These are phyloP conservation scores for Amphiprion ocellaris DNA, from an alignment of 2,113 vertebrate genomes.

Conservation along the genomic window DNA sequence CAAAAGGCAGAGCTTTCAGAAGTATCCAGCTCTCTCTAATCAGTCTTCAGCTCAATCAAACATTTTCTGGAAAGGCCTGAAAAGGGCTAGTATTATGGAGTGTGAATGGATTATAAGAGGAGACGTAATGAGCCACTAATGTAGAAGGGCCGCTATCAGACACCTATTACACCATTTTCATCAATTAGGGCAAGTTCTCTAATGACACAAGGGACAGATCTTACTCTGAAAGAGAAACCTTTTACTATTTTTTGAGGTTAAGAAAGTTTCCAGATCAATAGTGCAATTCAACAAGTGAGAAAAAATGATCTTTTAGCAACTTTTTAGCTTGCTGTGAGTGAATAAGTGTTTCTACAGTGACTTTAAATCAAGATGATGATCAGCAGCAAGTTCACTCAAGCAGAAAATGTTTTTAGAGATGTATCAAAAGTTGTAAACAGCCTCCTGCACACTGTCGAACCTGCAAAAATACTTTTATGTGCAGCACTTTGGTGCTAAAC, in stretches of 20 bases:
- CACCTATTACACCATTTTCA: conserved; percentile 20
- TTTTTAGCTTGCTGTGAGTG: background rate
- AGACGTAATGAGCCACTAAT: background rate
- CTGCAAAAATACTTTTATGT: too few species aligned
- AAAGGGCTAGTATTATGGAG: background rate
- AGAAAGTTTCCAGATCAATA: background rate
- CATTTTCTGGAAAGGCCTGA: background rate
- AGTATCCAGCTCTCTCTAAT: background rate
- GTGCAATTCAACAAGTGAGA: background rate
- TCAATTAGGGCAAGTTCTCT: background rate
- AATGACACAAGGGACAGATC: background rate
- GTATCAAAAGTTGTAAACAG: too few species aligned
- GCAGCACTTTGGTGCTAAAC: too few species aligned
- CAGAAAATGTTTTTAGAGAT: background rate
- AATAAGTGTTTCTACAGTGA: too few species aligned
- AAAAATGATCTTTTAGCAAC: background rate
- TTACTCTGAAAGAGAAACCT: background rate
- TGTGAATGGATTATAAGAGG: background rate
- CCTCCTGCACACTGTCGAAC: too few species aligned
- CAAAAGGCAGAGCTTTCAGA: conserved; percentile 24
- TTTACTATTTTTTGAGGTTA: background rate
- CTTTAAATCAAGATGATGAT: background rate
- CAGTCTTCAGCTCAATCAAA: conserved; percentile 19
- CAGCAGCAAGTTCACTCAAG: background rate
- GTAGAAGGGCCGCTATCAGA: background rate